phyloP scores from a whole-genome alignment of 2,888 invertebrate species.

The Chrysodeixis includens region DNA sequence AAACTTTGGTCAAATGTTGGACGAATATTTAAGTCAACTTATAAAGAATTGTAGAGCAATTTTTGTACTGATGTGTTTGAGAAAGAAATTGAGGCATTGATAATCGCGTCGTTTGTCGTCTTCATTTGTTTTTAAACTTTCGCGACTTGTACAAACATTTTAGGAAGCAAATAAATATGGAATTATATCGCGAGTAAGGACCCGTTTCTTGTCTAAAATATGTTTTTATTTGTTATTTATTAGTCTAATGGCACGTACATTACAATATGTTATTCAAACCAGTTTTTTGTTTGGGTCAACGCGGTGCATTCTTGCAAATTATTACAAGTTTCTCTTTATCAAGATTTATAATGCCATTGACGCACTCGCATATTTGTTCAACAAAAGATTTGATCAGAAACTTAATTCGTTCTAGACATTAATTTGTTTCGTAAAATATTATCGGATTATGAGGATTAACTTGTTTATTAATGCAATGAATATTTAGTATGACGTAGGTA shows the following conservation, averaged over 20 bases:
- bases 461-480: too few species aligned
- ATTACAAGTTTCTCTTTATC: background rate
- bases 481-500: too few species aligned
- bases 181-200: too few species aligned
- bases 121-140: too few species aligned
- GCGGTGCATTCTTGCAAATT: background rate
- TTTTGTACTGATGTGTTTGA: too few species aligned
- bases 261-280: background rate
- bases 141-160: too few species aligned
- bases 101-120: background rate
- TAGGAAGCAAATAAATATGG: too few species aligned
- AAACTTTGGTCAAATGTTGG: background rate
- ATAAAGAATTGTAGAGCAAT: too few species aligned
- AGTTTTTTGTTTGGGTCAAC: constrained; percentile 1
- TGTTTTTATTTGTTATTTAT: background rate
- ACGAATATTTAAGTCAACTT: background rate
- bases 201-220: too few species aligned
- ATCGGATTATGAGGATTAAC: background rate
- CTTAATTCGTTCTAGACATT: background rate
- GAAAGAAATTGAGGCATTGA: too few species aligned
- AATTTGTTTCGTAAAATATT: background rate
- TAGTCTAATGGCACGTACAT: background rate
- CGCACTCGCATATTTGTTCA: background rate
- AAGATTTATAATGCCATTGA: background rate
- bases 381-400: background rate